phyloP scores from a whole-genome alignment of 2,888 invertebrate genomes.

The Poecilobothrus nobilitatus region DNA sequence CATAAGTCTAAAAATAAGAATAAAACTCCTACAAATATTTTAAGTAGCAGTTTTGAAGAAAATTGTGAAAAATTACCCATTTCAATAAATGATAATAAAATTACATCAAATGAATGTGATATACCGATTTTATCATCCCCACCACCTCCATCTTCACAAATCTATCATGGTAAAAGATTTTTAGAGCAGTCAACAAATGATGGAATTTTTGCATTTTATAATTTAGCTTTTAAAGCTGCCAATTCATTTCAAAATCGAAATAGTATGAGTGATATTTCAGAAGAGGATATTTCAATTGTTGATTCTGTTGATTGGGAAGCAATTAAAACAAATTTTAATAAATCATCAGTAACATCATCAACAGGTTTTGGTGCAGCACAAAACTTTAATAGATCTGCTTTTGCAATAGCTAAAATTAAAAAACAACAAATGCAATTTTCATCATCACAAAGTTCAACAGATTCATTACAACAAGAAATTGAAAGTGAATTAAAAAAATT shows the following conservation, averaged over 20 bases:
- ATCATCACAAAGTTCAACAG: not conserved
- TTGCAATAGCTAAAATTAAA: not conserved
- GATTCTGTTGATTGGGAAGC: conserved; percentile 27
- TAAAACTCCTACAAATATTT: not conserved
- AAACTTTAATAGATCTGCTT: conserved; percentile 17
- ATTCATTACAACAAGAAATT: not conserved
- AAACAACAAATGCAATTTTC: not conserved
- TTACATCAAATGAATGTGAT: too few species aligned
- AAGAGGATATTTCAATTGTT: not conserved
- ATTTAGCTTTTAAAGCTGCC: conserved; percentile 24
- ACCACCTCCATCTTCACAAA: conserved; percentile 19
- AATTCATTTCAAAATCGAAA: conserved; percentile 22
- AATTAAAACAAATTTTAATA: conserved; percentile 25
- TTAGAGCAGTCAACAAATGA: conserved; percentile 33
- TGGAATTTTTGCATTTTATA: conserved; percentile 31
- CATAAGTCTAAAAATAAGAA: not conserved
- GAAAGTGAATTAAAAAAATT: not conserved
- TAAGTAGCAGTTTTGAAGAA: not conserved
- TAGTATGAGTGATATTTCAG: conserved; percentile 21
- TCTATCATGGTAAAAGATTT: conserved; percentile 37
- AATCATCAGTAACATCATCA: conserved; percentile 14
- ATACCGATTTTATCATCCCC: conserved; percentile 13
- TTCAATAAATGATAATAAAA: too few species aligned
- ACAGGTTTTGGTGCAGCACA: conserved; percentile 13
- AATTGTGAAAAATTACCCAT: too few species aligned